Conservation (phyloP, 2,888 invertebrate genomes). For the Hydrotaea cyrtoneurina region DNA sequence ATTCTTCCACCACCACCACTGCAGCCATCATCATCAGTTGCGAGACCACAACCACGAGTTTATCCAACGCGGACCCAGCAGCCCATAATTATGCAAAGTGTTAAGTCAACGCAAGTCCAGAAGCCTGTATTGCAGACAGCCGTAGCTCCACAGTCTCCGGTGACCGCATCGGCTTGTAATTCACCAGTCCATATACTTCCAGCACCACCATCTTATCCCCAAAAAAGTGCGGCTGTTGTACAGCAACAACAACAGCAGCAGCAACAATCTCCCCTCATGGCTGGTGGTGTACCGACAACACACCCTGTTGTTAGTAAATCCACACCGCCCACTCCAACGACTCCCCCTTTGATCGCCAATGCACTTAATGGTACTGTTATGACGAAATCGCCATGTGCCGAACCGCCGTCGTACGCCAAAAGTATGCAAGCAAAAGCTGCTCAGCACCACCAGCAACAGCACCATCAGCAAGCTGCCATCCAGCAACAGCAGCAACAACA, state of each 20-base stretch:
- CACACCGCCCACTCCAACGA: conserved; percentile 81
- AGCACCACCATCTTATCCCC: conserved; percentile 92
- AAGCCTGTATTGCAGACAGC: conserved; percentile 97
- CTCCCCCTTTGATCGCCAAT: conserved; percentile 83
- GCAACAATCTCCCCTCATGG: conserved; percentile 82
- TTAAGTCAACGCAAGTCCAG: conserved; percentile 96
- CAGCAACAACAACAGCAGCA: conserved; percentile 76
- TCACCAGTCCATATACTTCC: conserved; percentile 80
- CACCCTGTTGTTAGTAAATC: conserved; percentile 80
- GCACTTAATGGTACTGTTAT: conserved; percentile 78
- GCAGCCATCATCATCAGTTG: conserved; percentile 81
- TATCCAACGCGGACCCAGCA: conserved; percentile 93
- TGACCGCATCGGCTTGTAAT: conserved; percentile 82
- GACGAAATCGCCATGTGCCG: conserved; percentile 87
- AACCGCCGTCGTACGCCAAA: conserved; percentile 95
- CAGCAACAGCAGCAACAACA: conserved; percentile 73
- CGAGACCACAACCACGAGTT: conserved; percentile 91
- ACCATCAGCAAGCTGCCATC: conserved; percentile 70
- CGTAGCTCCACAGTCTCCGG: conserved; percentile 93
- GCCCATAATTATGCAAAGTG: conserved; percentile 97
- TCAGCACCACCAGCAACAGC: conserved; percentile 77
- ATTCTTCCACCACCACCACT: conserved; percentile 79
- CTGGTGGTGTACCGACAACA: conserved; percentile 79
- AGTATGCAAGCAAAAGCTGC: conserved; percentile 89
- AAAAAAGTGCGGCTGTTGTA: conserved; percentile 82